These are phyloP conservation scores for Oreotrochilus melanogaster DNA, from an alignment of 2,113 vertebrate species.

Conservation along the genomic window DNA sequence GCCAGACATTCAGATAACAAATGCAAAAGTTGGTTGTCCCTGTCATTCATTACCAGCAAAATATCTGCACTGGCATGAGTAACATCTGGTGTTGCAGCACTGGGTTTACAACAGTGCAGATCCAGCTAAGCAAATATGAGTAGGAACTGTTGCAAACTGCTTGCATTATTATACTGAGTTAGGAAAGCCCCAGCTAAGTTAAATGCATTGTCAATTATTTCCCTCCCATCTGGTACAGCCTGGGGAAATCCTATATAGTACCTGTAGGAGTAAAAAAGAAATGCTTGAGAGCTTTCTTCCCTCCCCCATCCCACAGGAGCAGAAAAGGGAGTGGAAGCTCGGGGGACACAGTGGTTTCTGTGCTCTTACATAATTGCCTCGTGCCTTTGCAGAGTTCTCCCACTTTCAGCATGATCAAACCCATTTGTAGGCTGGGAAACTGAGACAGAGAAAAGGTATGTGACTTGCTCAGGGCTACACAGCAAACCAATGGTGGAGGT, in stretches of 20 bases:
- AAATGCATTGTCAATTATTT: neutral
- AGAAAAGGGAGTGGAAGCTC: neutral
- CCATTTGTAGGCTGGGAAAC: neutral
- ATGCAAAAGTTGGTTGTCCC: neutral
- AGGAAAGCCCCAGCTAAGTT: neutral
- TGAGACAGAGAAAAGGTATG: constrained; percentile 4
- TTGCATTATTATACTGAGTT: neutral
- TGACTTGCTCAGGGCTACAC: constrained; percentile 3
- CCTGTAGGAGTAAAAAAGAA: neutral
- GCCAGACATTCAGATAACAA: neutral
- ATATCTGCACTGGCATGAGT: neutral
- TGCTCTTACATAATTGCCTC: neutral
- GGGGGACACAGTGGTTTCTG: neutral
- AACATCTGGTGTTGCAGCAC: neutral
- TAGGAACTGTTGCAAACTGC: neutral
- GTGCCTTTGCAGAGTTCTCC: neutral
- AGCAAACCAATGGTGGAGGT: neutral
- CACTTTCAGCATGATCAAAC: neutral
- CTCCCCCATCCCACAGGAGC: neutral
- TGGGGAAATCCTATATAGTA: neutral
- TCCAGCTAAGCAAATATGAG: neutral
- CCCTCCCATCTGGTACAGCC: neutral
- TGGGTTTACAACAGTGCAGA: neutral
- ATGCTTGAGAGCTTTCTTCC: neutral
- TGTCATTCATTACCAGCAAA: neutral